Evolutionary conservation across 2,888 invertebrate species (phyloP), one percentile per base, ranked within the genome.

Genomic region (Aphodius sticticus): DNA sequence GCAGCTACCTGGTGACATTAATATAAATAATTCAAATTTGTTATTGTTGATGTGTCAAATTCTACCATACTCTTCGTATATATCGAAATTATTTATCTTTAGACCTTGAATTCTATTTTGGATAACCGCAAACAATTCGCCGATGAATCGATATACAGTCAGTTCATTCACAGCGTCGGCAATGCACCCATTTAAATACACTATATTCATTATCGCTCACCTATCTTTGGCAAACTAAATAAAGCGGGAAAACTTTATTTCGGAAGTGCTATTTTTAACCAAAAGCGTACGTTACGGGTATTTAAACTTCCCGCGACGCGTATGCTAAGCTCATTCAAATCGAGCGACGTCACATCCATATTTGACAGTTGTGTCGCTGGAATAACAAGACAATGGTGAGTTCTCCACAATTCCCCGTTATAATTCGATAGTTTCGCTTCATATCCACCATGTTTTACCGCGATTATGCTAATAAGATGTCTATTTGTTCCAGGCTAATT

Each of bases 401-500:
- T 82, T 74, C 37, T 81, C n/a, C 16, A 16, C 37, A 72, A 72
- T 36, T 72, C 5, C 36, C 36, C 53, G 35, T 35, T 37, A 77
- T 69, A 78, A 26, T 36, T n/a, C 37, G 37, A 69, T 78, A 72
- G 69, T 69, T 76, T 81, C 71, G 36, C 15, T 38, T 26, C 70
- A 70, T 16, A 38, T 16, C 9, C 9, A 7, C 16, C 2, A 9
- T 53, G 12, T 35, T 15, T 71, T 36, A 71, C 72, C 16, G 36
- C 6, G 15, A 80, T 74, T 77, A 72, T 38, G 14, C 71, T 81
- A 78, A 76, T 26, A 37, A 37, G 16, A 16, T 72, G 80, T 36
- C 84, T 81, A 81, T 85, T 86, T 85, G 83, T 93, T 92, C 81
- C 92, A 96, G 96, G 96, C 95, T 86, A 95, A 95, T 88, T 96